Base-by-base conservation (phyloP, 1,140 invertebrate species). In the Odontomachus brunneus region DNA sequence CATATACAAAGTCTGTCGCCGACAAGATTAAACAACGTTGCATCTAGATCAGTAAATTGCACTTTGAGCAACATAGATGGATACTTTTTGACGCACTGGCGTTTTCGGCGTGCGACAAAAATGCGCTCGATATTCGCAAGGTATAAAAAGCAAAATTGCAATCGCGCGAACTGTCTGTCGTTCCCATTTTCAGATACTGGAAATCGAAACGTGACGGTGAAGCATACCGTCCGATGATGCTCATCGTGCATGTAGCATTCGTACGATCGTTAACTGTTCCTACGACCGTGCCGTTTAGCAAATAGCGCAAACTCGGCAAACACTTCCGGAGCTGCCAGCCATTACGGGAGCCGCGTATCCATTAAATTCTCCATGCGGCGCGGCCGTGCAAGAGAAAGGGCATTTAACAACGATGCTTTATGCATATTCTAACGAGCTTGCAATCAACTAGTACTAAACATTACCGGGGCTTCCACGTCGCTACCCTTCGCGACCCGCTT, bases 391-490 rank as follows among this genome's bases (percentile, higher is more conserved):
- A 51, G 85, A 84, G 83, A 83, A 88, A 88, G 83, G 81, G 86
- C 86, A 88, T 88, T 88, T 88, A 88, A 85, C 80, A 76, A 82
- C 69, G 84, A 75, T 75, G 87, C 80, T 88, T 89, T 86, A 89
- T 86, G 88, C 88, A 86, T 89, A 82, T 89, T 84, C 82, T 89
- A 89, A 89, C 82, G 82, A 89, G 87, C 87, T 89, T 89, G 87
- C 78, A 89, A 89, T 89, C 88, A 89, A 89, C 87, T 89, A 73
- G 72, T 84, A 89, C 82, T 87, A 89, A 89, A 89, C 84, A 89
- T 87, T 82, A 84, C 60, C 87, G 59, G 72, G 82, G 84, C 84
- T 88, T 89, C 84, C 38, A 69, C 48, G 71, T 66, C 38, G 19
- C 53, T 63, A 59, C 49, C 59, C 82, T 53, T 63, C 57, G 65